A percentile compares a stretch with the other conserved stretches of the same genome.
These are phyloP conservation scores for Norana najaformis DNA, from an alignment of 2,888 invertebrate genomes.

Conservation along the genomic window DNA sequence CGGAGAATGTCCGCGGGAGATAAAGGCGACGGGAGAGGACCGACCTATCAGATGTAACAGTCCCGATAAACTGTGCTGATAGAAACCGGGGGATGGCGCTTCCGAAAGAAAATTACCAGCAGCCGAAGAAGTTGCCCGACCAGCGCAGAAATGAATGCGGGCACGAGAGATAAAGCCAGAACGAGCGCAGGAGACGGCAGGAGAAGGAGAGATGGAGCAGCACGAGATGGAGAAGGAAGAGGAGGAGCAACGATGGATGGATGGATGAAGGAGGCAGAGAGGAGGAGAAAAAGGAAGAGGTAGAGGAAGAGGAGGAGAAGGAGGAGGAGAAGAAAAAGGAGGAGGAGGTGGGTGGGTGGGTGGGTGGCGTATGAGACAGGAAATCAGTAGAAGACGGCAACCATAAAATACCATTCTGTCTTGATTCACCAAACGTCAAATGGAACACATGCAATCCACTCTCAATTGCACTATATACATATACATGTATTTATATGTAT, in stretches of 20 bases:
- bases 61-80: not conserved
- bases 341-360: not conserved
- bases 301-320: not conserved
- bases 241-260: not conserved
- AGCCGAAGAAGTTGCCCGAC: not conserved
- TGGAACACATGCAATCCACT: not conserved
- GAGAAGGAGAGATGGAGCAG: not conserved
- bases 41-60: not conserved
- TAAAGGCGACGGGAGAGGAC: not conserved
- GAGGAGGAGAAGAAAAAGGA: not conserved
- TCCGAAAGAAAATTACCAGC: not conserved
- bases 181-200: not conserved
- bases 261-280: not conserved
- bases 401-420: not conserved
- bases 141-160: not conserved
- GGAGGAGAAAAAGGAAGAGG: not conserved
- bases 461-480: not conserved
- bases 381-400: not conserved
- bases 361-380: not conserved
- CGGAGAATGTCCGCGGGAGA: not conserved
- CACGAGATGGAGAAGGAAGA: not conserved
- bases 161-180: conserved; percentile 16
- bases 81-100: not conserved
- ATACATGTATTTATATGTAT: not conserved
- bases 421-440: conserved; percentile 9